phyloP scores from a whole-genome alignment of 2,797 vertebrate species.

The Gallinago nigripennis region DNA sequence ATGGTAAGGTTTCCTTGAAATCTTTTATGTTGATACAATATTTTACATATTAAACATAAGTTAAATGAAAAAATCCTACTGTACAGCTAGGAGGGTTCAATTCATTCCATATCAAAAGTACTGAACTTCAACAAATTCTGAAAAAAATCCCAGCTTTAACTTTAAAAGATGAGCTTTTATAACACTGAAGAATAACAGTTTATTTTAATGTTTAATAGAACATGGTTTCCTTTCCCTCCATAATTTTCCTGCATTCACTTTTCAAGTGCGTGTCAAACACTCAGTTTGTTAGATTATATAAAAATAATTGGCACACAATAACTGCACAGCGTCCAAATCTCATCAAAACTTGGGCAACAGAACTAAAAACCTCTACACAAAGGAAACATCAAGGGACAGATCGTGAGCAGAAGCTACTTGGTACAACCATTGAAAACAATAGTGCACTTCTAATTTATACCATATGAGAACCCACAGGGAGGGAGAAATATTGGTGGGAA shows the following conservation, averaged over 20 bases:
- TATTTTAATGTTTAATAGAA: not conserved
- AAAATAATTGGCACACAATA: conserved; percentile 1
- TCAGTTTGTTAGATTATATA: not conserved
- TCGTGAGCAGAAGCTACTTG: conserved; percentile 3
- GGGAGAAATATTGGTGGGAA: not conserved
- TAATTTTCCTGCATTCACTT: not conserved
- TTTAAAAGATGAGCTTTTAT: not conserved
- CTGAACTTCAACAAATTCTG: not conserved
- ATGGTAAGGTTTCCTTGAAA: not conserved
- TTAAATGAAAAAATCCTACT: not conserved
- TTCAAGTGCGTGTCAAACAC: not conserved
- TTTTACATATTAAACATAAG: not conserved
- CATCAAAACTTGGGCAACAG: conserved; percentile 16
- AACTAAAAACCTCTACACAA: conserved; percentile 49
- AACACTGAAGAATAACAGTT: not conserved
- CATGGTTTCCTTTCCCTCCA: not conserved
- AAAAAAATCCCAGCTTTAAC: not conserved
- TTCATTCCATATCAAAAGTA: not conserved
- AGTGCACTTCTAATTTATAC: not conserved
- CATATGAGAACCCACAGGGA: conserved; percentile 13
- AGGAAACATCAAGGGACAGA: conserved; percentile 35
- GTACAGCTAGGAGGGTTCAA: not conserved
- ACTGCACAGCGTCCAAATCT: conserved; percentile 23
- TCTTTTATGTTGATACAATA: not conserved
- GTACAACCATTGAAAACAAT: conserved; percentile 20